phyloP scores from a whole-genome alignment of 2,113 vertebrate species.

The Neodon shergylaensis region DNA sequence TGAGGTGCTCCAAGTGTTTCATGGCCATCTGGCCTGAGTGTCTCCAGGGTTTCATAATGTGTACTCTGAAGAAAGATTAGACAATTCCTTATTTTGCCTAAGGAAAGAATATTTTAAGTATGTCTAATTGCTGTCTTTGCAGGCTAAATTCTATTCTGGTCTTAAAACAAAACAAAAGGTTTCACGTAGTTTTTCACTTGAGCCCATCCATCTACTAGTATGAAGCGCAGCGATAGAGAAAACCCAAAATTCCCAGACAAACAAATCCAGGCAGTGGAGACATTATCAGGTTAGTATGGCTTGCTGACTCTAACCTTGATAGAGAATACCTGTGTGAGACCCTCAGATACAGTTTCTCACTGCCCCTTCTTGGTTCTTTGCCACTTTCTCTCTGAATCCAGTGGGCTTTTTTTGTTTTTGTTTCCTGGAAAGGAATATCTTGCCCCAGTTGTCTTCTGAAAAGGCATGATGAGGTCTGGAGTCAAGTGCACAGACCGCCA shows the following conservation, averaged over 20 bases:
- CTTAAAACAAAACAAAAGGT: conserved; percentile 14
- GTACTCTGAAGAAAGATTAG: conserved; percentile 35
- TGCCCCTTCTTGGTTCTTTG: not conserved
- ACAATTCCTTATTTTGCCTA: conserved; percentile 37
- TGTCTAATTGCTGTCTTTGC: not conserved
- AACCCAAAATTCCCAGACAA: not conserved
- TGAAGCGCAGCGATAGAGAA: not conserved
- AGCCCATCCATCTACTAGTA: not conserved
- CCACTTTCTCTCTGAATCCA: not conserved
- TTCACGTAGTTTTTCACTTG: not conserved
- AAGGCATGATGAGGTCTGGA: not conserved
- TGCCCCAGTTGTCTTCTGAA: not conserved
- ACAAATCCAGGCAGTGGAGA: not conserved
- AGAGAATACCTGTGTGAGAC: not conserved
- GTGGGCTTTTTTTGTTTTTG: not conserved
- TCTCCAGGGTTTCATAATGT: conserved; percentile 35
- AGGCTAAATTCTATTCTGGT: not conserved
- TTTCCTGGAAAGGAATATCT: not conserved
- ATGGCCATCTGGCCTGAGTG: conserved; percentile 46
- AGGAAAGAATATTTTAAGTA: conserved; percentile 43
- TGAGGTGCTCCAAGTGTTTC: conserved; percentile 47
- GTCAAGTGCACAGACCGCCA: not conserved
- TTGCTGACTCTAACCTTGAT: no score
- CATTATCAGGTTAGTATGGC: not conserved
- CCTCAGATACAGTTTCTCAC: not conserved